phyloP scores from a whole-genome alignment of 1,140 invertebrate species.

The Galendromus occidentalis region DNA sequence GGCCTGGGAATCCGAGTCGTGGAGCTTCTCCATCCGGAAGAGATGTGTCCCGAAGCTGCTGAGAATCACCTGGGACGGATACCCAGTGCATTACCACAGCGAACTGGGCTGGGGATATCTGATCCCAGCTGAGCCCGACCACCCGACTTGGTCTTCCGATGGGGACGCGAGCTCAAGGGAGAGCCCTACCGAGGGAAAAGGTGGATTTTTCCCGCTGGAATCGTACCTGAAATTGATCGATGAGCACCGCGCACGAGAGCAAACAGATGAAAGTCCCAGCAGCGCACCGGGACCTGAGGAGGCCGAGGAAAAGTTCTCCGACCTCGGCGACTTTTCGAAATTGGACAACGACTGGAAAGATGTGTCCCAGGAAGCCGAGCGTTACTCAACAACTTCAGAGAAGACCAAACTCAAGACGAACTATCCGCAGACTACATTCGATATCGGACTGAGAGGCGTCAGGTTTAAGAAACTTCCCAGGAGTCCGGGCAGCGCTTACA shows the following conservation, averaged over 20 bases:
- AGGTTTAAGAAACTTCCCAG: neutral
- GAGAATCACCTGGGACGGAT: slow-evolving; percentile 74
- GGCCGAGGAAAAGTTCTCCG: neutral
- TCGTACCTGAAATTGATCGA: slow-evolving; percentile 14
- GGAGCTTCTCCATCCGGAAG: slow-evolving; percentile 28
- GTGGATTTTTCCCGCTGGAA: slow-evolving; percentile 13
- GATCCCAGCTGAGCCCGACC: slow-evolving; percentile 37
- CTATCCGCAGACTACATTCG: neutral
- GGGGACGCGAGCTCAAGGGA: neutral
- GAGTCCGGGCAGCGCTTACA: neutral
- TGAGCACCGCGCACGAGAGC: neutral
- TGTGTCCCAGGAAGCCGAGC: neutral
- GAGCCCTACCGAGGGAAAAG: neutral
- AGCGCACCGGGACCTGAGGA: neutral
- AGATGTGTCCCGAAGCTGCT: slow-evolving; percentile 76
- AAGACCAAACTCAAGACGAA: neutral
- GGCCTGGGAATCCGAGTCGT: neutral
- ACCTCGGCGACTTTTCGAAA: neutral
- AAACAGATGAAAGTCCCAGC: neutral
- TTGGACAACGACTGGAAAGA: neutral
- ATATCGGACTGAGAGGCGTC: neutral
- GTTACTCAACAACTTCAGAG: neutral
- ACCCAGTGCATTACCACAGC: slow-evolving; percentile 61
- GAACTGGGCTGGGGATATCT: slow-evolving; percentile 82
- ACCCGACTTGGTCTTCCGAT: neutral